These are phyloP conservation scores for Lasioglossum figueresi DNA, from an alignment of 2,888 invertebrate genomes.

Conservation along the genomic window DNA sequence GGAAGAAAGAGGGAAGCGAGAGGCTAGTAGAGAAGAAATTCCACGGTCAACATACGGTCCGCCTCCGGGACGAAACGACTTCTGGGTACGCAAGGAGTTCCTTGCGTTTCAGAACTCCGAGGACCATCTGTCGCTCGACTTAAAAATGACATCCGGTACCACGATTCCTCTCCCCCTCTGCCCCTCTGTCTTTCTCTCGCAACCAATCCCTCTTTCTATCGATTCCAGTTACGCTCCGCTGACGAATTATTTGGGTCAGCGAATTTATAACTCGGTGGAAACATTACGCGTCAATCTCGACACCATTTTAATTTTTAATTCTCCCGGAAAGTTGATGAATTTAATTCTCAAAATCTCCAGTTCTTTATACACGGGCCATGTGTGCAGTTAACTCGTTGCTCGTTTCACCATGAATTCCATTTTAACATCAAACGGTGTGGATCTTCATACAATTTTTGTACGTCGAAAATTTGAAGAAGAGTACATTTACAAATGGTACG, in stretches of 20 bases:
- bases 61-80: constrained; percentile 63
- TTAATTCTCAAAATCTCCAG: too few species aligned
- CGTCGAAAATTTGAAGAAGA: too few species aligned
- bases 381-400: too few species aligned
- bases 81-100: constrained; percentile 46
- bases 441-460: too few species aligned
- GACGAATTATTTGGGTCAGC: constrained; percentile 29
- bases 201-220: constrained; percentile 25
- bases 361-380: too few species aligned
- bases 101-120: constrained; percentile 49
- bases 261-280: not conserved
- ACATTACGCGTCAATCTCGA: not conserved
- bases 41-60: constrained; percentile 62
- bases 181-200: not conserved
- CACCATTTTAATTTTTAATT: not conserved
- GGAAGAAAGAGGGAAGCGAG: constrained; percentile 15
- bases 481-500: too few species aligned
- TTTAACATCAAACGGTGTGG: too few species aligned
- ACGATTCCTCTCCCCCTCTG: constrained; percentile 11
- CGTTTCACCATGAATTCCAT: too few species aligned
- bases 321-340: too few species aligned
- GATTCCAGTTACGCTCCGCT: constrained; percentile 28
- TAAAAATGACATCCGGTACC: constrained; percentile 62
- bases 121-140: constrained; percentile 59
- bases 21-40: constrained; percentile 28